These are phyloP conservation scores for Drosophila kanapiae DNA, from an alignment of 1,140 invertebrate species.

Conservation along the genomic window DNA sequence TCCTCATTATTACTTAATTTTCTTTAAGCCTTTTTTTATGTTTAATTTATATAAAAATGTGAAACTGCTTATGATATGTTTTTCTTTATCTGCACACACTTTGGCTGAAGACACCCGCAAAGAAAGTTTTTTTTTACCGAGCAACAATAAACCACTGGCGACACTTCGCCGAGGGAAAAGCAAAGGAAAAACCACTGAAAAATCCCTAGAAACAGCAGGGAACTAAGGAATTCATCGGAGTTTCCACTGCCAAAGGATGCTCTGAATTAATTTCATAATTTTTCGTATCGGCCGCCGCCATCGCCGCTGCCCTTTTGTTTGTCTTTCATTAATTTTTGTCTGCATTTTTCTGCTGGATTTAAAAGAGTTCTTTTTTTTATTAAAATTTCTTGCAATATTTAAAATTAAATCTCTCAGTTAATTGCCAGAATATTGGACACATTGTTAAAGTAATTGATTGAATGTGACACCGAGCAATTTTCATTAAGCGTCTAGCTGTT, in stretches of 20 bases:
- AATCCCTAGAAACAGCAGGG: constrained; percentile 23
- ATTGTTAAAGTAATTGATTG: constrained; percentile 29
- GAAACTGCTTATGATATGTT: too few relatives aligned
- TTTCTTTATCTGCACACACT: constrained; percentile 16
- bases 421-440: constrained; percentile 5
- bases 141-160: constrained; percentile 31
- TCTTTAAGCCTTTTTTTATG: too few relatives aligned
- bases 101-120: not conserved
- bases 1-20: not conserved
- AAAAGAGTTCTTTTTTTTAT: not conserved
- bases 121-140: constrained; percentile 51
- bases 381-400: not conserved
- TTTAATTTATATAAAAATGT: not conserved
- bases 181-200: constrained; percentile 26
- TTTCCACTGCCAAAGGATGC: constrained; percentile 14
- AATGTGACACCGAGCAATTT: constrained; percentile 29
- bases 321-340: constrained; percentile 39
- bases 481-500: constrained; percentile 15
- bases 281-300: constrained; percentile 13
- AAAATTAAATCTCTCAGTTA: constrained; percentile 15
- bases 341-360: constrained; percentile 11
- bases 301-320: constrained; percentile 26
- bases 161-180: constrained; percentile 43
- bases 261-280: constrained; percentile 48
- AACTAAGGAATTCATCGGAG: constrained; percentile 27